Conservation (phyloP, 2,113 vertebrate species). For the Sylvicapra grimmia region DNA sequence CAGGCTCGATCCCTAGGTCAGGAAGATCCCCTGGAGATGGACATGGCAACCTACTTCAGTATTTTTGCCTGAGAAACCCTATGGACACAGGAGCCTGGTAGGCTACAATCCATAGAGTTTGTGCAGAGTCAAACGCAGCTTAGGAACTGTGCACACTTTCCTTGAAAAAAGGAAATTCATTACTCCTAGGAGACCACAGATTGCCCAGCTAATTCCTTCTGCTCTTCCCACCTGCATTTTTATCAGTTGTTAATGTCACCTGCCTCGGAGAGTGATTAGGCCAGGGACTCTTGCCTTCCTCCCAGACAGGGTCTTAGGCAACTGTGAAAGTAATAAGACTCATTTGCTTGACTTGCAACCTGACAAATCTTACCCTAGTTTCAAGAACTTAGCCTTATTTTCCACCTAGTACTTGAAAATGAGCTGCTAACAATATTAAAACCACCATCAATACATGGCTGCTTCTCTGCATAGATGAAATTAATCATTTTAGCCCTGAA, state of each 20-base stretch:
- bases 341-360: neutral
- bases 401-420: conserved; percentile 34
- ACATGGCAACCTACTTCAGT: neutral
- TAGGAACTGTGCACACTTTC: neutral
- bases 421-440: conserved; percentile 29
- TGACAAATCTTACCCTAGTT: neutral
- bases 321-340: neutral
- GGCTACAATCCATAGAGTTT: neutral
- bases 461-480: neutral
- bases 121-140: neutral
- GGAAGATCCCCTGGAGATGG: neutral
- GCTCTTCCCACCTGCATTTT: no score
- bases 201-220: neutral
- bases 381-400: neutral
- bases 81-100: neutral
- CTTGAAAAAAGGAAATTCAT: neutral
- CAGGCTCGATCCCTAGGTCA: neutral
- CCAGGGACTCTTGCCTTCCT: neutral
- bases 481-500: neutral
- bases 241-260: neutral
- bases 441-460: neutral
- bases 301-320: neutral
- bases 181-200: neutral
- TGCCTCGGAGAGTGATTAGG: neutral
- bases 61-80: neutral